Percentiles rank a stretch among this genome's conserved stretches.
Conservation (phyloP, 2,888 invertebrate genomes). For the Eupeodes luniger region DNA sequence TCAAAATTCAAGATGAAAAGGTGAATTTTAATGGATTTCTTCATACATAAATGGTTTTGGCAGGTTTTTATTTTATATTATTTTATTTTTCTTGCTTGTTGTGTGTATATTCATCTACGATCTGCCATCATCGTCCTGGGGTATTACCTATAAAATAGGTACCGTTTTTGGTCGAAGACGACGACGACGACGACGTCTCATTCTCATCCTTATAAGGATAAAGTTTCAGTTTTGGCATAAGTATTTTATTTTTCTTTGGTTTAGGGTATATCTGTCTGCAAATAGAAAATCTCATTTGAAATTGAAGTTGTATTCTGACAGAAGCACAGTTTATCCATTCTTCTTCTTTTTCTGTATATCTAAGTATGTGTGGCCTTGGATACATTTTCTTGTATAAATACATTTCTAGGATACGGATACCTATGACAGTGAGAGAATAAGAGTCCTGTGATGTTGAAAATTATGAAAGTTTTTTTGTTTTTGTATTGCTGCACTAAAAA, state of each 20-base stretch:
- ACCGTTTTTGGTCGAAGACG: too few species aligned
- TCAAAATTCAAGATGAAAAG: conserved; percentile 49
- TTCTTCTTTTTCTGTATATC: not conserved
- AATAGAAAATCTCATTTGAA: conserved; percentile 68
- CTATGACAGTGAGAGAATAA: not conserved
- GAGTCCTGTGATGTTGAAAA: conserved; percentile 16
- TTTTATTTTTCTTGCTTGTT: not conserved
- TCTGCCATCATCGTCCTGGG: not conserved
- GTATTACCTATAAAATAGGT: not conserved
- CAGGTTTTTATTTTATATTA: conserved; percentile 26
- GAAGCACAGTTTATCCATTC: conserved; percentile 60
- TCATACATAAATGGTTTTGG: conserved; percentile 51
- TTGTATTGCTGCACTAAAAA: conserved; percentile 20
- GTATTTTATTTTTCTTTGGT: conserved; percentile 12
- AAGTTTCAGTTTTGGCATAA: conserved; percentile 27
- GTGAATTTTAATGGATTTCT: conserved; percentile 61
- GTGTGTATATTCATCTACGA: not conserved
- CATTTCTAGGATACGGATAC: not conserved
- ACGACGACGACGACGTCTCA: not conserved
- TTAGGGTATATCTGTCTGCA: conserved; percentile 46
- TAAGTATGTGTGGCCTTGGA: conserved; percentile 37
- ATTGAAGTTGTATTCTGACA: conserved; percentile 60
- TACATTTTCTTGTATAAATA: conserved; percentile 49
- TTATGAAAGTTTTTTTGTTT: conserved; percentile 20
- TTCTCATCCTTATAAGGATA: conserved; percentile 33